Conservation (phyloP, 2,888 invertebrate species). For the Terebella lapidaria region DNA sequence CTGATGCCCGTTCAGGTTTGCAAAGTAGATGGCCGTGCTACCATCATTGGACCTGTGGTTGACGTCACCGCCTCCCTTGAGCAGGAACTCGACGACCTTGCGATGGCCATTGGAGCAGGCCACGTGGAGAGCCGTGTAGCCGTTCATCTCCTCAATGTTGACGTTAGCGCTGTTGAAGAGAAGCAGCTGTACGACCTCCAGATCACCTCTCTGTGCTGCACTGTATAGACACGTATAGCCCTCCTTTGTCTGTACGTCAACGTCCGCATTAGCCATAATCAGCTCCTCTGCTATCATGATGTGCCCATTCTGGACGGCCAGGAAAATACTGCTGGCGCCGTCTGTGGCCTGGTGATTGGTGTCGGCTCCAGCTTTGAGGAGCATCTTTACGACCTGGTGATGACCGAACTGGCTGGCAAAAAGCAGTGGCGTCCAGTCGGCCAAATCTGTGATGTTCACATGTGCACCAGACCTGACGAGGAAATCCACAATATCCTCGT, state of each 20-base stretch:
- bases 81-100: slow-evolving; percentile 26
- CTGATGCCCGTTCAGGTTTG: slow-evolving; percentile 28
- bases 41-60: slow-evolving; percentile 21
- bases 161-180: slow-evolving; percentile 25
- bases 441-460: slow-evolving; percentile 26
- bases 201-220: slow-evolving; percentile 28
- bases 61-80: slow-evolving; percentile 25
- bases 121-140: slow-evolving; percentile 27
- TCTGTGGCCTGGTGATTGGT: slow-evolving; percentile 19
- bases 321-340: slow-evolving; percentile 21
- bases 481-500: slow-evolving; percentile 20
- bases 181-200: slow-evolving; percentile 28
- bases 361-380: slow-evolving; percentile 22
- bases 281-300: slow-evolving; percentile 26
- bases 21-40: slow-evolving; percentile 22
- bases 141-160: slow-evolving; percentile 23
- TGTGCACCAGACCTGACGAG: slow-evolving; percentile 23
- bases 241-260: slow-evolving; percentile 21
- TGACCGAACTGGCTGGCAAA: slow-evolving; percentile 29
- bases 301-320: slow-evolving; percentile 31
- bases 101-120: slow-evolving; percentile 27
- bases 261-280: slow-evolving; percentile 22
- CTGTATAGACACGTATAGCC: slow-evolving; percentile 26
- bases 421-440: slow-evolving; percentile 29
- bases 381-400: slow-evolving; percentile 16